Base-by-base conservation (phyloP, 2,888 invertebrate genomes). In the Pediacus dermestoides region DNA sequence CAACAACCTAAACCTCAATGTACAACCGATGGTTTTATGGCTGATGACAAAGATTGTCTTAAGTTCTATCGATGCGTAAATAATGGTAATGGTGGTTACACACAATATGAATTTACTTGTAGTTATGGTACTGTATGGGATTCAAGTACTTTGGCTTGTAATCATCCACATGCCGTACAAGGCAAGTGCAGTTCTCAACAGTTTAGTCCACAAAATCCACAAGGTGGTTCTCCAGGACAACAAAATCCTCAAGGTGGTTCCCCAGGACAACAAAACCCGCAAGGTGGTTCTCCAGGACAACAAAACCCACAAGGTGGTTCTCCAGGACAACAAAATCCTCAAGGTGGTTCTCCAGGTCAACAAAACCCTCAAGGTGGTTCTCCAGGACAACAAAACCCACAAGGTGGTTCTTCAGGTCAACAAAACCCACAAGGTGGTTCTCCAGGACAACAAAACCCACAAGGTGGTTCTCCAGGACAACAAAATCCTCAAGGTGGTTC, bases 111-210 rank as follows among this genome's bases (percentile, higher is more conserved):
- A 42, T 88, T 85, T 61, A 71, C 70, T 7, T 88, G 88, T 63
- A 81, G 80, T 2, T 76, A 81, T 38, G 86, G 85, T 30, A 88
- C 87, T 6, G 80, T 82, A 15, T 88, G 87, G 86, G 85, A 85
- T 67, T 74, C 77, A 37, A 68, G 73, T 36, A 67, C 79, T 36
- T 71, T 76, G 58, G 75, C 80, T 31, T 88, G 88, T 64, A 86
- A 88, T 64, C 78, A 87, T 63, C 75, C 76, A 16, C 77, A 77
- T 72, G 75, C 76, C 34, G 77, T 76, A 18, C 39, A 30, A 34
- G 53, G 55, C 11, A 48, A 47, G 39, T 54, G 53, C 27, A 33
- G 36, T 16, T 27, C 22, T 12, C n/a, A n/a, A n/a, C n/a, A n/a
- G 18, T 6, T 8, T 6, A n/a, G 15, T 37, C 23, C 35, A 14